Evolutionary conservation across 2,888 invertebrate genomes (phyloP).

Genomic region (Malthinus seriepunctatus): DNA sequence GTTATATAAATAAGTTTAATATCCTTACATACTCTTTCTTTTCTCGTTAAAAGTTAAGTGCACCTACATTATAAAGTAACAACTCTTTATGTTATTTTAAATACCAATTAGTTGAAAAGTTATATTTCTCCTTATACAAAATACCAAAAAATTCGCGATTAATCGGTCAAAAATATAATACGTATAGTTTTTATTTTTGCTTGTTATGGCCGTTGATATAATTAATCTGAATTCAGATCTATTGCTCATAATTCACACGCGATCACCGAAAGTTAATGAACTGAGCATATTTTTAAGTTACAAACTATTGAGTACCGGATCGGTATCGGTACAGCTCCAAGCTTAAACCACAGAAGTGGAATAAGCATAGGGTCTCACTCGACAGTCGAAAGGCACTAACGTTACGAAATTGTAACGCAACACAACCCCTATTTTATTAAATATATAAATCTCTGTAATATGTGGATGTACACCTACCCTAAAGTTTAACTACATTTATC

Average conservation of each 20-base stretch:
- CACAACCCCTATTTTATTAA: conserved; percentile 53
- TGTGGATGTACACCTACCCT: conserved; percentile 51
- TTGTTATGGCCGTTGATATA: conserved; percentile 51
- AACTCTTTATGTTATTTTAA: neutral
- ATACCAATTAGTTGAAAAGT: neutral
- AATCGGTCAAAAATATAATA: conserved; percentile 34
- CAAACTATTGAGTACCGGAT: conserved; percentile 43
- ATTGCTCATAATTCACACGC: conserved; percentile 49
- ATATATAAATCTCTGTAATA: conserved; percentile 51
- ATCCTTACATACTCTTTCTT: neutral
- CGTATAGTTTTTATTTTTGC: conserved; percentile 38
- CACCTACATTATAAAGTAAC: neutral
- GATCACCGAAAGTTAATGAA: conserved; percentile 27
- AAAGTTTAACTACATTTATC: conserved; percentile 39
- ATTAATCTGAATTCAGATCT: conserved; percentile 53
- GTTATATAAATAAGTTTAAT: neutral
- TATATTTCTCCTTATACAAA: conserved; percentile 5
- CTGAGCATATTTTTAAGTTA: conserved; percentile 36
- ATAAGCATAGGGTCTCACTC: conserved; percentile 53
- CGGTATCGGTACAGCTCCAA: conserved; percentile 42
- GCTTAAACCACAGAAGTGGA: conserved; percentile 32
- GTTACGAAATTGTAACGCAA: conserved; percentile 50
- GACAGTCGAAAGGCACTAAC: conserved; percentile 57
- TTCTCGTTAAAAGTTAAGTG: neutral
- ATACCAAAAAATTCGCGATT: conserved; percentile 22